A percentile compares a stretch with the other conserved stretches of the same genome.
Evolutionary conservation across 1,140 invertebrate genomes (phyloP).

Genomic region (Conus ventricosus): DNA sequence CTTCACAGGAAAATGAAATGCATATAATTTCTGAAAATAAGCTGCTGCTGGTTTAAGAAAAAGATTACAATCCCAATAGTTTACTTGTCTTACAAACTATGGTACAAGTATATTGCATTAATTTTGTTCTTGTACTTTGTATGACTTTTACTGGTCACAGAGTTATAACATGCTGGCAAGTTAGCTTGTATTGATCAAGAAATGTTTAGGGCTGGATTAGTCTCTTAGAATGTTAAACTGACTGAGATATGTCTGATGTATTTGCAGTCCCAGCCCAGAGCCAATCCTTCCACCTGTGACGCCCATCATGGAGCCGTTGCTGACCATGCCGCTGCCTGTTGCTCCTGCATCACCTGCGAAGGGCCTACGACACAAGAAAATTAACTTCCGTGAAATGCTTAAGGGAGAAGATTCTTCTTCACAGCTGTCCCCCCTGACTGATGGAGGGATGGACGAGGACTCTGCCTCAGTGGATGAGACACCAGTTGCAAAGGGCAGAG

Average conservation of each 20-base stretch:
- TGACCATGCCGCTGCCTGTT: neutral
- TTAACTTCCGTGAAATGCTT: constrained; percentile 68
- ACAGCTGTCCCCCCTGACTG: constrained; percentile 21
- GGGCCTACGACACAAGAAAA: constrained; percentile 67
- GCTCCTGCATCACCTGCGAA: constrained; percentile 30
- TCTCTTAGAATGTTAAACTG: too few relatives aligned
- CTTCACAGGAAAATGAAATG: too few relatives aligned
- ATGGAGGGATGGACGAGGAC: constrained; percentile 7
- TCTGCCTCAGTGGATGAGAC: constrained; percentile 15
- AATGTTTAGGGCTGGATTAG: too few relatives aligned
- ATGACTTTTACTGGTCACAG: too few relatives aligned
- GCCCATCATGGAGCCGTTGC: neutral
- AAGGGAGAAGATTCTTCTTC: constrained; percentile 56
- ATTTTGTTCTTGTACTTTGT: too few relatives aligned
- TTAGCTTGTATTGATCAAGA: too few relatives aligned
- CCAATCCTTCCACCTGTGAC: neutral
- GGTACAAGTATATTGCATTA: too few relatives aligned
- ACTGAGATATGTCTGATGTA: neutral
- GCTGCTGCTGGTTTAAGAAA: too few relatives aligned
- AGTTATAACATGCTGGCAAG: too few relatives aligned
- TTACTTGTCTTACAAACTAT: too few relatives aligned
- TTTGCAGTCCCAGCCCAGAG: constrained; percentile 35
- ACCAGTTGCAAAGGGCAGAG: neutral
- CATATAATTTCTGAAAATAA: too few relatives aligned
- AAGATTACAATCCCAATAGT: too few relatives aligned